Base-by-base conservation (phyloP, 2,113 vertebrate species). In the Eurystomus gularis region DNA sequence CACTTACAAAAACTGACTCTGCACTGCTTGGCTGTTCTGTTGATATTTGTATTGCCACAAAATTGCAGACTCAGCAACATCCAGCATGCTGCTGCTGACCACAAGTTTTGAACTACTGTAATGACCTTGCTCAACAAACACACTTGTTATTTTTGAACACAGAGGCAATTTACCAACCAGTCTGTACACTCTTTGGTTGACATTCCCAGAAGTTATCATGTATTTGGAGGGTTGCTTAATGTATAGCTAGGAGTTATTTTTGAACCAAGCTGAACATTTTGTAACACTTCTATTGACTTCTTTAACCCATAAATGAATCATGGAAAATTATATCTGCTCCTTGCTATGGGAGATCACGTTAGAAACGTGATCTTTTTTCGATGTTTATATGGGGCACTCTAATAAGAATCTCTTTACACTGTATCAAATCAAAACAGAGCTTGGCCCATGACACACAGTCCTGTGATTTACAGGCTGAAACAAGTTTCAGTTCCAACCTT, bases 161-260 rank as follows among this genome's bases (percentile, higher is more conserved):
- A 79, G 89, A 96, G 55, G 90, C 79, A 89, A 88, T 72, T 94
- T 93, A 95, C 94, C 72, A 95, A 55, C 75, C 64, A 69, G 81
- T 62, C 96, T 95, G 94, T 54, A 40, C 70, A 16, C 82, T 96
- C 92, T 90, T 58, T 78, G 76, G 75, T 92, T 95, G 90, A 84
- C 68, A 71, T 93, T 96, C 83, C 92, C 95, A 96, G 95, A 94
- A 96, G 88, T 97, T 94, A 96, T 88, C 52, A 31, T 88, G 71
- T 92, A 72, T 58, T 95, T 94, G 44, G 80, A 94, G 46, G 21
- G 39, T 97, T 97, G 96, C 88, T 94, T 95, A 95, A 95, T 86
- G 91, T 95, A 94, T 91, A 86, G 94, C 91, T 87, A 65, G 62
- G 46, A 93, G 79, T 85, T 97, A 93, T 95, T 97, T 97, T 96